phyloP scores from a whole-genome alignment of 2,888 invertebrate genomes.

The Pseudococcus longispinus region DNA sequence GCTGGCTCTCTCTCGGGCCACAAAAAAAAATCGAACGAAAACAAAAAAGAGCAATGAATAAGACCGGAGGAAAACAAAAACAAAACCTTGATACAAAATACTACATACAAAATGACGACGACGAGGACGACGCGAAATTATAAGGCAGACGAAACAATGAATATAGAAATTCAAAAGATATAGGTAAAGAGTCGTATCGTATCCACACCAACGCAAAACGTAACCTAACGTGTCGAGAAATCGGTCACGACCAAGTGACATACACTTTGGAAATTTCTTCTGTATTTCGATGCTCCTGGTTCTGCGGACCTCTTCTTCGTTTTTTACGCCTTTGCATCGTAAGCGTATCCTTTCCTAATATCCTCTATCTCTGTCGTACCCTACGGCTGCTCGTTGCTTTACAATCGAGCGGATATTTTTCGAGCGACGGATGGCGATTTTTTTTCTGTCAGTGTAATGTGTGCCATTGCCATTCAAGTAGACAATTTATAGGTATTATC shows the following conservation, averaged over 20 bases:
- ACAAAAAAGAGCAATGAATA: not conserved
- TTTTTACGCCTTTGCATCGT: not conserved
- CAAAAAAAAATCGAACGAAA: not conserved
- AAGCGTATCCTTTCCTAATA: too few species aligned
- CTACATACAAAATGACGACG: not conserved
- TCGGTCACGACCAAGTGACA: conserved; percentile 24
- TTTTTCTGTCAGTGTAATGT: too few species aligned
- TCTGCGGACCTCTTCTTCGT: not conserved
- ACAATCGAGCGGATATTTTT: too few species aligned
- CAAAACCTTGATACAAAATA: not conserved
- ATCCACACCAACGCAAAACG: too few species aligned
- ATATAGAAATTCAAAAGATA: conserved; percentile 20
- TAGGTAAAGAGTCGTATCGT: not conserved
- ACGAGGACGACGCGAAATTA: not conserved
- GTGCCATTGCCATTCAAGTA: too few species aligned
- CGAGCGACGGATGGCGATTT: too few species aligned
- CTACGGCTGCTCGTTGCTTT: too few species aligned
- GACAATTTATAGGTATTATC: too few species aligned
- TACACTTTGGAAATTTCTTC: not conserved
- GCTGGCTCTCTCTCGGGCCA: not conserved
- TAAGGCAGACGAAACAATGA: not conserved
- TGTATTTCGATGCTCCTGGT: not conserved
- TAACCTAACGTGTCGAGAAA: not conserved
- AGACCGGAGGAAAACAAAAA: not conserved
- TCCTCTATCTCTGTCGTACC: too few species aligned